Evolutionary conservation across 1,140 invertebrate genomes (phyloP).

Genomic region (Drosophila virilis): DNA sequence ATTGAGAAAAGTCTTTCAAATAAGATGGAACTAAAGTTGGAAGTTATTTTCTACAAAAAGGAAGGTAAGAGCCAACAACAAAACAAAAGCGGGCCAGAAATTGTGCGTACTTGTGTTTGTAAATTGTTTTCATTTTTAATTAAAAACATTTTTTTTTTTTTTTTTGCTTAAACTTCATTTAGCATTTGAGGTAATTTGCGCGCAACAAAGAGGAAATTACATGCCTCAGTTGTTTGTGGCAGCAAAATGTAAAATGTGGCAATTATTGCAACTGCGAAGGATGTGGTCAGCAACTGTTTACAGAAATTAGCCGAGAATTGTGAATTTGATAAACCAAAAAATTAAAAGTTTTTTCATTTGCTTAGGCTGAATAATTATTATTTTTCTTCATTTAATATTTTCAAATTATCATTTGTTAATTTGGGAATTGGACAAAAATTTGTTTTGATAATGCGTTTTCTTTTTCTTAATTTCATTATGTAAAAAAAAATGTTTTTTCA

Average conservation of each 20-base stretch:
- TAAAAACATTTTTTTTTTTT: slow-evolving; percentile 39
- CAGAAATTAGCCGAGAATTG: background rate
- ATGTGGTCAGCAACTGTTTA: slow-evolving; percentile 19
- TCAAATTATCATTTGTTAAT: no score
- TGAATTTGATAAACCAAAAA: background rate
- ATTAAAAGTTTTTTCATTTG: background rate
- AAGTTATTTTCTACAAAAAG: slow-evolving; percentile 97
- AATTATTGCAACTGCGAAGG: background rate
- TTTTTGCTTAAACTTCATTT: slow-evolving; percentile 35
- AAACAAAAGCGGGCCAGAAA: slow-evolving; percentile 22
- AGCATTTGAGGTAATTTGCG: slow-evolving; percentile 47
- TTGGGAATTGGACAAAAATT: no score
- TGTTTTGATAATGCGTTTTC: no score
- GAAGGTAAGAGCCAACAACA: slow-evolving; percentile 88
- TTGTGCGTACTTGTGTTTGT: slow-evolving; percentile 38
- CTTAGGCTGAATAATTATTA: no score
- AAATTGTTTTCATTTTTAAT: slow-evolving; percentile 62
- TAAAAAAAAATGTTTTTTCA: no score
- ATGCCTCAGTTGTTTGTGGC: slow-evolving; percentile 25
- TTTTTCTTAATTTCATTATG: no score
- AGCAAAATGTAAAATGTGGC: background rate
- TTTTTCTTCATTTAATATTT: no score
- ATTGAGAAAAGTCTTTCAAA: slow-evolving; percentile 95
- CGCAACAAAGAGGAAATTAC: slow-evolving; percentile 43
- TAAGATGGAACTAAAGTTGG: slow-evolving; percentile 96